phyloP scores from a whole-genome alignment of 2,797 vertebrate genomes.

The Octomys mimax region DNA sequence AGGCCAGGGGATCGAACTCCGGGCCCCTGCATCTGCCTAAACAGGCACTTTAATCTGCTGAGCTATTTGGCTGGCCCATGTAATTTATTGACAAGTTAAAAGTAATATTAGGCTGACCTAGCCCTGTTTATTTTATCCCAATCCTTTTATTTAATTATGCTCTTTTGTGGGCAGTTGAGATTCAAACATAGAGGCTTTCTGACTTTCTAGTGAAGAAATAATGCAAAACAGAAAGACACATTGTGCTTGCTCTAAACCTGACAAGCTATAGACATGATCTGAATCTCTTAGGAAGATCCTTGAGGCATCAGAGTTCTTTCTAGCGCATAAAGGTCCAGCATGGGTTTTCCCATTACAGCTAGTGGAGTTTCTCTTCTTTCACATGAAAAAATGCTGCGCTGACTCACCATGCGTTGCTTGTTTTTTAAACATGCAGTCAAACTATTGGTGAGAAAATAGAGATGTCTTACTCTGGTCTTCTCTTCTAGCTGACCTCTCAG shows the following conservation, averaged over 20 bases:
- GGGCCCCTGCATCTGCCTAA: too few species aligned
- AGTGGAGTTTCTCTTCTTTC: not conserved
- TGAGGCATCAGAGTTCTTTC: not conserved
- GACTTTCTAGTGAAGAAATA: conserved; percentile 19
- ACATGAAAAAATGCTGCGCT: not conserved
- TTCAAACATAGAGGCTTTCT: not conserved
- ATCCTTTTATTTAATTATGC: conserved; percentile 28
- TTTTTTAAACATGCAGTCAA: not conserved
- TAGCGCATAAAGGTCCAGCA: not conserved
- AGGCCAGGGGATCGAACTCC: too few species aligned
- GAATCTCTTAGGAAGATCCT: not conserved
- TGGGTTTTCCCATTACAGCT: not conserved
- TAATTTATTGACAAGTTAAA: conserved; percentile 52
- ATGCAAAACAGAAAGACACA: not conserved
- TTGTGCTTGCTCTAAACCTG: not conserved
- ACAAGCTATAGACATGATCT: not conserved
- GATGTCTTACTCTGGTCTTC: conserved; percentile 86
- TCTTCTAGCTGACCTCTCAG: conserved; percentile 88
- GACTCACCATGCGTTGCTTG: not conserved
- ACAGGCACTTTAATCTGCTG: too few species aligned
- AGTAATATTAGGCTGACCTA: conserved; percentile 38
- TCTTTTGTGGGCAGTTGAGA: conserved; percentile 40
- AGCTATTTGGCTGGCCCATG: too few species aligned
- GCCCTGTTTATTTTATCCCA: not conserved
- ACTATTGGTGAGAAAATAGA: conserved; percentile 28